Conservation (phyloP, 1,140 invertebrate species). For the Scaptomyza hsui region DNA sequence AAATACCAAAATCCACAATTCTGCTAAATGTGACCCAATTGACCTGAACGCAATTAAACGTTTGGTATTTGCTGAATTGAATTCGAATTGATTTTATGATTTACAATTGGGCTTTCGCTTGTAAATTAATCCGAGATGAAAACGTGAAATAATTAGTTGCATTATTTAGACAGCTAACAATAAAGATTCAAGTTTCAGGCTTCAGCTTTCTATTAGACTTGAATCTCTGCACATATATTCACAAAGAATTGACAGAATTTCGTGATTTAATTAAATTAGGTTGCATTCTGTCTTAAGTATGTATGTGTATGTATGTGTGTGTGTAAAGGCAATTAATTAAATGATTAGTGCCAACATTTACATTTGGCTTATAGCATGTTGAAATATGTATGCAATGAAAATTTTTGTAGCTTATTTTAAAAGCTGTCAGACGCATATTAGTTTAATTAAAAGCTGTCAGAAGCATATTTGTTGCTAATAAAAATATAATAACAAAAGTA, state of each 20-base stretch:
- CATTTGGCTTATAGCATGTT: too few species aligned
- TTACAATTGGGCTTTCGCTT: neutral
- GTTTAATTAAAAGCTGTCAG: too few species aligned
- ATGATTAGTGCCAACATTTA: neutral
- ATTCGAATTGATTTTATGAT: constrained; percentile 3
- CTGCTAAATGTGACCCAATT: neutral
- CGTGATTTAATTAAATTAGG: constrained; percentile 1
- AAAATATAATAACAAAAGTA: too few species aligned
- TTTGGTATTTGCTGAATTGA: neutral
- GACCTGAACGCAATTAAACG: neutral
- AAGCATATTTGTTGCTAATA: too few species aligned
- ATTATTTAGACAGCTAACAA: neutral
- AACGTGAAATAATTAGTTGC: neutral
- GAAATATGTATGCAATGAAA: too few species aligned
- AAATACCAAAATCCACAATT: neutral
- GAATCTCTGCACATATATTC: neutral
- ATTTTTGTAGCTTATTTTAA: too few species aligned
- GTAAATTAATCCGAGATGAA: neutral
- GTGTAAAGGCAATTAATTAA: neutral
- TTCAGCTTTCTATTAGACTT: too few species aligned
- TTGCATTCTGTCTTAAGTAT: too few species aligned
- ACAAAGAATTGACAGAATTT: neutral
- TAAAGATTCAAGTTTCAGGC: neutral
- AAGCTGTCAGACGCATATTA: too few species aligned
- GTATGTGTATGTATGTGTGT: too few species aligned